Base-by-base conservation (phyloP, 2,113 vertebrate genomes). In the Chaetodon trifascialis region DNA sequence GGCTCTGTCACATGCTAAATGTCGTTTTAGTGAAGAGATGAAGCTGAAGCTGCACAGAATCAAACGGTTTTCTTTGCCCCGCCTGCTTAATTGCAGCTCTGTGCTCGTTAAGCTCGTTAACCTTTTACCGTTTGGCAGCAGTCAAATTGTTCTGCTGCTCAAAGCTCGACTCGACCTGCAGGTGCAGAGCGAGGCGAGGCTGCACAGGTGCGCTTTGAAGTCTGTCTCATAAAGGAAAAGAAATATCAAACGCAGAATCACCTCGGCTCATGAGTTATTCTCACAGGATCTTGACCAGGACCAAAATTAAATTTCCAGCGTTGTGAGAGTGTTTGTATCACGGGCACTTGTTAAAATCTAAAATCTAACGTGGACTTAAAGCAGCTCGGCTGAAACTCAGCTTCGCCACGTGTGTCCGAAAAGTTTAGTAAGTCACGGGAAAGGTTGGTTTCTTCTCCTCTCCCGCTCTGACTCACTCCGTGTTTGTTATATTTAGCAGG, bases 401-500 rank as follows among this genome's bases (percentile, higher is more conserved):
- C 30, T 30, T 30, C 30, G 3, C 69, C 56, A n/a, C 0, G 40
- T 23, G 11, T 6, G 71, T 30, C 73, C 25, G 16, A 67, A 85
- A 30, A 76, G 79, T 89, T 87, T 36, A 69, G 56, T 49, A 74
- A 16, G 52, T 81, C 62, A 42, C 44, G 23, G 25, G 59, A 60
- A 77, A 76, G 58, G 70, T 77, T n/a, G 17, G 12, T 69, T 65
- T 36, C 21, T 51, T 75, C 0, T 36, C 21, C n/a, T 68, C 52
- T 34, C 4, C 62, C 47, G 17, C 49, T 0, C 54, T 77, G 63
- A 90, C n/a, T 82, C 73, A 86, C 69, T 34, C 79, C 72, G 67
- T 80, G 47, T 86, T 81, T 52, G 78, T 85, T 74, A 71, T 75
- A 76, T 86, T 84, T 76, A 73, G 72, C 74, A 73, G 67, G 68